These are phyloP conservation scores for Willisornis vidua DNA, from an alignment of 2,113 vertebrate genomes.

Conservation along the genomic window DNA sequence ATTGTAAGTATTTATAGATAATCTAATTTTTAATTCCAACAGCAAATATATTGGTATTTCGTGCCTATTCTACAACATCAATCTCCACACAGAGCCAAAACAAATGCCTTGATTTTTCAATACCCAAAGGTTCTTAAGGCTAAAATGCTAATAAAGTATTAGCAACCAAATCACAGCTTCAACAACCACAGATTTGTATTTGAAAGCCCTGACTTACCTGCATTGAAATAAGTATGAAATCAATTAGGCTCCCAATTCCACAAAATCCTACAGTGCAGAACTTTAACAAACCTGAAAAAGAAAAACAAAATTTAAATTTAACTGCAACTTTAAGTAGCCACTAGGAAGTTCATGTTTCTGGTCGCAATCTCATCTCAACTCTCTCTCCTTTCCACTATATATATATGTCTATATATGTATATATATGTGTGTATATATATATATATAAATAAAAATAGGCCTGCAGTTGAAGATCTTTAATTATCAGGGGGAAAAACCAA, in stretches of 20 bases:
- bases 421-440: background rate
- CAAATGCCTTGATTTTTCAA: slow-evolving; percentile 6
- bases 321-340: background rate
- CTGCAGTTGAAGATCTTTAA: background rate
- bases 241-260: slow-evolving; percentile 95
- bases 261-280: slow-evolving; percentile 99
- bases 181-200: background rate
- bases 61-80: background rate
- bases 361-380: background rate
- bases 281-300: slow-evolving; percentile 88
- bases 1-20: background rate
- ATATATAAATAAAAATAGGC: background rate
- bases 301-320: slow-evolving; percentile 5
- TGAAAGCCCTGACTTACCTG: slow-evolving; percentile 83
- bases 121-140: background rate
- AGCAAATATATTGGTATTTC: background rate
- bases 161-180: background rate
- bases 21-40: background rate
- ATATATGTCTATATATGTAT: too few relatives aligned
- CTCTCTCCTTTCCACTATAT: background rate
- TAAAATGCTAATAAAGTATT: background rate
- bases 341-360: background rate
- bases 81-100: background rate
- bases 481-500: background rate
- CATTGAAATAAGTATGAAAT: slow-evolving; percentile 97